Evolutionary conservation across 1,140 invertebrate genomes (phyloP).

Genomic region (Drosophila grimshawi): DNA sequence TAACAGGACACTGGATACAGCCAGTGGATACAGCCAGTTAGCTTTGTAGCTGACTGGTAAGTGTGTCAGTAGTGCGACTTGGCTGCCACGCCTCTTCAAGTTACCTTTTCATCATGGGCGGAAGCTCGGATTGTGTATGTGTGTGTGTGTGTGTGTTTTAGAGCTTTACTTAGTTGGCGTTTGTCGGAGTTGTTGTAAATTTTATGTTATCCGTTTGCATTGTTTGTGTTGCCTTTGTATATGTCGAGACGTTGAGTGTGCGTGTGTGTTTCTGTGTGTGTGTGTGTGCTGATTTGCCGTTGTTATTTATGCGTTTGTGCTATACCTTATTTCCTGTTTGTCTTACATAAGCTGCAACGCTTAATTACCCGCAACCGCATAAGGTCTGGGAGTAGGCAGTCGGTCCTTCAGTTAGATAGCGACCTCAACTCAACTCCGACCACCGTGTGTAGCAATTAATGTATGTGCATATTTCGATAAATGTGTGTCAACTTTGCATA

Average conservation of each 20-base stretch:
- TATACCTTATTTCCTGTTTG: conserved; percentile 81
- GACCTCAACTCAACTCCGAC: background rate
- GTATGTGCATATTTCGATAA: conserved; percentile 1
- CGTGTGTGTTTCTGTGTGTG: conserved; percentile 20
- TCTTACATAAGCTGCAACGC: conserved; percentile 79
- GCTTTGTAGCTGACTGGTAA: conserved; percentile 25
- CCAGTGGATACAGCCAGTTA: background rate
- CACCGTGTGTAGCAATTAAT: background rate
- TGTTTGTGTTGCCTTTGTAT: conserved; percentile 75
- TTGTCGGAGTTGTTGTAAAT: conserved; percentile 73
- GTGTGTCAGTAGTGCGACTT: conserved; percentile 68
- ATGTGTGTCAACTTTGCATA: conserved; percentile 11
- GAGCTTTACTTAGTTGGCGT: conserved; percentile 56
- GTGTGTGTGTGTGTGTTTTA: conserved; percentile 38
- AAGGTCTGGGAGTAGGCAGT: background rate
- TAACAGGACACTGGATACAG: conserved; percentile 34
- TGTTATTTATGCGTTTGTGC: conserved; percentile 80
- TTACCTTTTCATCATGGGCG: conserved; percentile 72
- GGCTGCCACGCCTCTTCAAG: conserved; percentile 57
- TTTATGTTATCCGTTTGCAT: conserved; percentile 81
- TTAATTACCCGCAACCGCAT: conserved; percentile 73
- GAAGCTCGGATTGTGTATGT: conserved; percentile 37
- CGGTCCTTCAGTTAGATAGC: background rate
- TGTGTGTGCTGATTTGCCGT: conserved; percentile 55
- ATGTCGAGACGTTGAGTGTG: conserved; percentile 37